phyloP scores from a whole-genome alignment of 2,797 vertebrate species.

The Danio aesculapii region DNA sequence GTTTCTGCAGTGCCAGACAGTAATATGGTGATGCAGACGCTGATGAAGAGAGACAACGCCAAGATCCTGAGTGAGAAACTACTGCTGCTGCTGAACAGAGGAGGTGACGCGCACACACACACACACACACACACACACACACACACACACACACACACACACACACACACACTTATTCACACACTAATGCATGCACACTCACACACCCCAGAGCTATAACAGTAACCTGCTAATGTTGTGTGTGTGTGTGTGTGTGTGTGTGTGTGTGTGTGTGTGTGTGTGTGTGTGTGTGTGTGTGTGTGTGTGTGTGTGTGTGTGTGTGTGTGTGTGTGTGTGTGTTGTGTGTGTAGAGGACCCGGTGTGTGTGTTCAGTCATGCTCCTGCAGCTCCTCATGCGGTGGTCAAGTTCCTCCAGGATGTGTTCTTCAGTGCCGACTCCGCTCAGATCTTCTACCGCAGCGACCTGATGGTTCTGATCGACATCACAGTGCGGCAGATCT shows the following conservation, averaged over 20 bases:
- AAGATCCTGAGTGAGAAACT: slow-evolving; percentile 96
- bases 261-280: too few relatives aligned
- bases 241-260: too few relatives aligned
- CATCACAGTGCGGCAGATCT: slow-evolving; percentile 94
- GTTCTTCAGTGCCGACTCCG: slow-evolving; percentile 85
- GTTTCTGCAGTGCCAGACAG: slow-evolving; percentile 83
- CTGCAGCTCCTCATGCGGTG: slow-evolving; percentile 90
- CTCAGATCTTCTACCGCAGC: slow-evolving; percentile 93
- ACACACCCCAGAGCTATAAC: too few relatives aligned
- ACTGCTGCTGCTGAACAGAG: slow-evolving; percentile 93
- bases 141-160: background rate
- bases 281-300: too few relatives aligned
- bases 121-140: slow-evolving; percentile 5
- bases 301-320: background rate
- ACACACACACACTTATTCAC: background rate
- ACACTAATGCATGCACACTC: background rate
- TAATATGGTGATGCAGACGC: slow-evolving; percentile 92
- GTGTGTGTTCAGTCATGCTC: slow-evolving; percentile 92
- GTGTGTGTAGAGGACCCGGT: slow-evolving; percentile 89
- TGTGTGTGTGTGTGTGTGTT: background rate
- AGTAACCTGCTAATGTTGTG: too few relatives aligned
- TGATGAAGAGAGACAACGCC: slow-evolving; percentile 89
- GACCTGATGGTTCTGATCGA: slow-evolving; percentile 99
- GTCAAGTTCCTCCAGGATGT: slow-evolving; percentile 98
- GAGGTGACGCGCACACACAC: slow-evolving; percentile 70